These are phyloP conservation scores for Rhopalosiphum maidis DNA, from an alignment of 1,140 invertebrate species.

Conservation along the genomic window DNA sequence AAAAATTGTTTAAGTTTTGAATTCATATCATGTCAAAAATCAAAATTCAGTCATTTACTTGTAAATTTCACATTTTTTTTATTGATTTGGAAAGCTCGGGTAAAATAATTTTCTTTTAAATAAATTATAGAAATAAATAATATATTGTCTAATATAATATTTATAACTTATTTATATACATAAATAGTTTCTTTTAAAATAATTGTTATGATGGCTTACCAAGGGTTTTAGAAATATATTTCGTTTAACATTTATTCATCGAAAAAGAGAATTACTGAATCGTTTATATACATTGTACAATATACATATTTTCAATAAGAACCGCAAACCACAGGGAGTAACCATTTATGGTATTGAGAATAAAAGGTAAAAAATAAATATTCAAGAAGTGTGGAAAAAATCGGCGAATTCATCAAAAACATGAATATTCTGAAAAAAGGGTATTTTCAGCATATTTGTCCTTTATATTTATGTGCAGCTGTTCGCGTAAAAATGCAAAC, in stretches of 20 bases:
- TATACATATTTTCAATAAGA: constrained; percentile 34
- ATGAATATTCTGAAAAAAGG: constrained; percentile 35
- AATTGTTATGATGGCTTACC: neutral
- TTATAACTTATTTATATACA: neutral
- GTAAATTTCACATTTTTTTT: neutral
- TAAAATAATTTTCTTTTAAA: neutral
- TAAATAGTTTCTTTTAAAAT: neutral
- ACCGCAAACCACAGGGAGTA: constrained; percentile 23
- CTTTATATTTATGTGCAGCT: constrained; percentile 33
- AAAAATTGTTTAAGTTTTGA: neutral
- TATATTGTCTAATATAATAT: neutral
- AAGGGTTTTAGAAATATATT: neutral
- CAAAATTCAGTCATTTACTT: neutral
- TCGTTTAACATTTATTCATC: constrained; percentile 8
- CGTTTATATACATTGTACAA: neutral
- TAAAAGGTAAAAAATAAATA: constrained; percentile 54
- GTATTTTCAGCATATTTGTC: constrained; percentile 28
- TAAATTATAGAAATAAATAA: neutral
- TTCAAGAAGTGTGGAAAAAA: constrained; percentile 54
- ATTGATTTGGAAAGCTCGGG: neutral
- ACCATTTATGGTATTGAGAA: neutral
- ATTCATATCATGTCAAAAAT: neutral
- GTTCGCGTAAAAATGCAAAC: constrained; percentile 49
- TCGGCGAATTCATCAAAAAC: constrained; percentile 46
- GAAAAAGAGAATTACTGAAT: neutral